A percentile compares a stretch with the other conserved stretches of the same genome.
phyloP scores from a whole-genome alignment of 2,113 vertebrate genomes.

The Mungos mungo region DNA sequence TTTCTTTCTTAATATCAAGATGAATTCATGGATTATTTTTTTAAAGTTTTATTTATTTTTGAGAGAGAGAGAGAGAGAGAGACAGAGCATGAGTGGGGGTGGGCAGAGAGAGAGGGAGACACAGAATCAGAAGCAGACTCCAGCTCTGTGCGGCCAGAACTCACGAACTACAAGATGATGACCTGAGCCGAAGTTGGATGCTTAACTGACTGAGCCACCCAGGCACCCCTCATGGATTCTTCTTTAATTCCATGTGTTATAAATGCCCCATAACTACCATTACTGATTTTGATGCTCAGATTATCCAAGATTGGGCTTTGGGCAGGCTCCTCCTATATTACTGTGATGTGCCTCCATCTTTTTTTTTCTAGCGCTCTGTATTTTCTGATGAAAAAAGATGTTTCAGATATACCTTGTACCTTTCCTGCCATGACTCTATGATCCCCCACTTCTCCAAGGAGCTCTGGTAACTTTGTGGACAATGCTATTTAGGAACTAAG shows the following conservation, averaged over 20 bases:
- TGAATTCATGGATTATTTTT: background rate
- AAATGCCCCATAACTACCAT: background rate
- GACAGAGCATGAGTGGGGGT: too few relatives aligned
- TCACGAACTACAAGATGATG: too few relatives aligned
- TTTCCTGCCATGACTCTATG: background rate
- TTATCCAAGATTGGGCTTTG: background rate
- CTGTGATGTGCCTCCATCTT: background rate
- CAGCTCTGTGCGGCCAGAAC: too few relatives aligned
- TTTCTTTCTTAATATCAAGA: background rate
- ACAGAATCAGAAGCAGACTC: too few relatives aligned
- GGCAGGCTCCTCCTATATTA: background rate
- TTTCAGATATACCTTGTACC: background rate
- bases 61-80: too few relatives aligned
- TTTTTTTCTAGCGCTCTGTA: background rate
- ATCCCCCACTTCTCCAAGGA: conserved; percentile 2
- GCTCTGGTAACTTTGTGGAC: background rate
- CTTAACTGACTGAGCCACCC: too few relatives aligned
- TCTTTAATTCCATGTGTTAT: background rate
- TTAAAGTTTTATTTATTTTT: too few relatives aligned
- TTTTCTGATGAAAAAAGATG: background rate
- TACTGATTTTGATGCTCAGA: background rate
- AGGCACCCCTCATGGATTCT: background rate
- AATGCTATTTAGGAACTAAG: background rate
- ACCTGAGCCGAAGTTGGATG: too few relatives aligned
- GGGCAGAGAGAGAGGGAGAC: too few relatives aligned